Evolutionary conservation across 2,888 invertebrate genomes (phyloP).

Genomic region (Caenorhabditis drosophilae): DNA sequence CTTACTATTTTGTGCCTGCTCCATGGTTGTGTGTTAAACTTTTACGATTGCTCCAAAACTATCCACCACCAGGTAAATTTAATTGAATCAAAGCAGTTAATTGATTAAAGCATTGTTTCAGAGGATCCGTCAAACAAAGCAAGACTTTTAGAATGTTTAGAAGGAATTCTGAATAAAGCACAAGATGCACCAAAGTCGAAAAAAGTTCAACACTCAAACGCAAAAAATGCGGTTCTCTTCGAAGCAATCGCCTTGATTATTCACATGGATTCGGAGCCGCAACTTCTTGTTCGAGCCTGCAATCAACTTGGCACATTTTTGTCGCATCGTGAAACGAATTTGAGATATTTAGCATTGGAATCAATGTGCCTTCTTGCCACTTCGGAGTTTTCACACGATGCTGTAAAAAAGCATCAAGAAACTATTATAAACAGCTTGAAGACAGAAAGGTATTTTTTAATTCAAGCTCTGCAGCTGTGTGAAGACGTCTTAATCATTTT

Average conservation of each 20-base stretch:
- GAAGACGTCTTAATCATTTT: no score
- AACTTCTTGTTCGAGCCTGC: constrained; percentile 90
- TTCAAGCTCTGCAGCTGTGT: no score
- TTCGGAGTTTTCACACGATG: constrained; percentile 98
- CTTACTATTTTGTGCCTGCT: constrained; percentile 99
- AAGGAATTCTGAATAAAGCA: constrained; percentile 74
- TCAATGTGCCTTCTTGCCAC: constrained; percentile 99
- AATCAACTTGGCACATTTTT: constrained; percentile 98
- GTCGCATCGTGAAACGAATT: constrained; percentile 89
- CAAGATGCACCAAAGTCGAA: constrained; percentile 99
- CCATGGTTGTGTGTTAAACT: constrained; percentile 99
- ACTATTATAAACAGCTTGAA: constrained; percentile 98
- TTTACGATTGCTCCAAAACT: constrained; percentile 92
- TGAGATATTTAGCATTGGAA: constrained; percentile 95
- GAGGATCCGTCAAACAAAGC: constrained; percentile 96
- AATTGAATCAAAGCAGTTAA: no score
- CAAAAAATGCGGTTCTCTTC: constrained; percentile 98
- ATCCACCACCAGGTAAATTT: constrained; percentile 96
- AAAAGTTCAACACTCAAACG: constrained; percentile 99
- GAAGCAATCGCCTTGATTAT: constrained; percentile 99
- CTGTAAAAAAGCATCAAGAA: constrained; percentile 99
- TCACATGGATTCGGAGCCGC: constrained; percentile 82
- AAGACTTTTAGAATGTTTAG: constrained; percentile 93
- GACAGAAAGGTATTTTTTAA: no score
- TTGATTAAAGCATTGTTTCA: no score